Evolutionary conservation across 2,888 invertebrate genomes (phyloP).

Genomic region (Chalcis sispes): DNA sequence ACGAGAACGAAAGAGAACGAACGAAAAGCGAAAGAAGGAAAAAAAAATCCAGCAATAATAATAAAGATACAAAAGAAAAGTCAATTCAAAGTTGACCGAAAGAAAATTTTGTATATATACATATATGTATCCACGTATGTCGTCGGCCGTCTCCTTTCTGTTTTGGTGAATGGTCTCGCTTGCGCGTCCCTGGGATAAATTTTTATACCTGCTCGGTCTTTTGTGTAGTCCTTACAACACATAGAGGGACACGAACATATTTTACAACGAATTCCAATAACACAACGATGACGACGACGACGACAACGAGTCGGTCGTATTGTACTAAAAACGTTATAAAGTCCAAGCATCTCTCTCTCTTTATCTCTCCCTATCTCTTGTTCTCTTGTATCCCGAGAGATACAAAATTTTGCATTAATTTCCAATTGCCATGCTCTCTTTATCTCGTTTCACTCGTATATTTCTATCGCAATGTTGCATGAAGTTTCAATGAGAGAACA

Average conservation of each 20-base stretch:
- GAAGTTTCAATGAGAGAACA: conserved; percentile 42
- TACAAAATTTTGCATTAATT: conserved; percentile 50
- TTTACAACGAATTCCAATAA: not conserved
- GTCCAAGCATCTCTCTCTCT: conserved; percentile 8
- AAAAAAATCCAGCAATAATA: too few species aligned
- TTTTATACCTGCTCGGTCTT: conserved; percentile 47
- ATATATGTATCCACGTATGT: too few species aligned
- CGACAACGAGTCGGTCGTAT: too few species aligned
- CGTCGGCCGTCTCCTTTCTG: conserved; percentile 11
- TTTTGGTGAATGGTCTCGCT: conserved; percentile 17
- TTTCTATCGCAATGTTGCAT: conserved; percentile 30
- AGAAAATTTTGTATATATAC: conserved; percentile 38
- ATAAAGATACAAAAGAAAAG: not conserved
- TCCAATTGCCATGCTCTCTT: conserved; percentile 13
- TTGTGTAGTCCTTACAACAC: conserved; percentile 27
- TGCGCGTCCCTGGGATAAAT: conserved; percentile 31
- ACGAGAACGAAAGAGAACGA: too few species aligned
- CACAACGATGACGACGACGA: conserved; percentile 30
- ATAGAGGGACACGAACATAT: conserved; percentile 3
- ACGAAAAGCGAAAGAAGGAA: not conserved
- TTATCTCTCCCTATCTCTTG: too few species aligned
- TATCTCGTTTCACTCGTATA: conserved; percentile 10
- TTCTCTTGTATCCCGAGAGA: not conserved
- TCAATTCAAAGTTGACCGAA: not conserved
- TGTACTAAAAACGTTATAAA: conserved; percentile 39